These are phyloP conservation scores for Fregetta grallaria DNA, from an alignment of 2,113 vertebrate genomes.

Conservation along the genomic window DNA sequence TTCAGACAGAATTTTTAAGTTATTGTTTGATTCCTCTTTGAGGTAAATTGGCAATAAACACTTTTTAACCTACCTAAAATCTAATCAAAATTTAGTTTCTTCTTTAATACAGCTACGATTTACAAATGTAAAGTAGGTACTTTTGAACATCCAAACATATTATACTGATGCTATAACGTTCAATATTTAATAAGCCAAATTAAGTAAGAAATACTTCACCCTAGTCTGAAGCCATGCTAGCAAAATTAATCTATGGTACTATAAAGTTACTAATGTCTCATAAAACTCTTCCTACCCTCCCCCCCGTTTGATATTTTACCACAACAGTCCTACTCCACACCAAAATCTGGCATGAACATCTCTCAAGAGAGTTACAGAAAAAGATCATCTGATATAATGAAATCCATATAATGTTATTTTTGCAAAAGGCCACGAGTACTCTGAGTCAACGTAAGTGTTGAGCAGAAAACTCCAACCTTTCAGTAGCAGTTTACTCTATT, in stretches of 20 bases:
- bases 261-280: background rate
- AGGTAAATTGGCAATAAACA: background rate
- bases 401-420: rapidly evolving
- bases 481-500: background rate
- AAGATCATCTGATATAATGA: background rate
- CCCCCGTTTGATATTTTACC: background rate
- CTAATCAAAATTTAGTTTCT: background rate
- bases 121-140: background rate
- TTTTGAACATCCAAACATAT: background rate
- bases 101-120: background rate
- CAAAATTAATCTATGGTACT: background rate
- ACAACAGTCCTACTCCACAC: background rate
- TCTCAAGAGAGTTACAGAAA: background rate
- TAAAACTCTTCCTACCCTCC: background rate
- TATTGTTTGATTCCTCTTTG: background rate
- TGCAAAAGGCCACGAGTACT: background rate
- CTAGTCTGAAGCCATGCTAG: background rate
- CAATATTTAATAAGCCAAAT: background rate
- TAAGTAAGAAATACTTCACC: background rate
- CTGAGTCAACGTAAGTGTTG: background rate
- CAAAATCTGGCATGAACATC: background rate
- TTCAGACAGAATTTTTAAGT: background rate
- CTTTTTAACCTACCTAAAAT: background rate
- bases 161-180: background rate
- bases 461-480: background rate